Conservation (phyloP, 2,888 invertebrate genomes). For the Brachyptera putata region DNA sequence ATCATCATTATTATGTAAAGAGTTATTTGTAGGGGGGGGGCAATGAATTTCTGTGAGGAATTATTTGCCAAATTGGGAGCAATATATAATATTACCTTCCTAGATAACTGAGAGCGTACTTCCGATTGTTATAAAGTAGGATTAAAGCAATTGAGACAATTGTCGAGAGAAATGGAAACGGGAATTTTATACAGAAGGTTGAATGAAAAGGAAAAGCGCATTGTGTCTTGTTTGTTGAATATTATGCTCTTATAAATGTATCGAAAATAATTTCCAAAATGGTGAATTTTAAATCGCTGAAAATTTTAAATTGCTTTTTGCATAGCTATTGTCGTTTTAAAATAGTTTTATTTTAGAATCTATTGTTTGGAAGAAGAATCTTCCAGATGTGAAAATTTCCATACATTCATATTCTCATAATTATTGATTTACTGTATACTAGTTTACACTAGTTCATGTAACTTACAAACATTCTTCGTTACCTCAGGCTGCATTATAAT, state of each 20-base stretch:
- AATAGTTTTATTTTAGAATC: conserved; percentile 20
- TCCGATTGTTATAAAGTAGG: conserved; percentile 29
- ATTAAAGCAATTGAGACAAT: conserved; percentile 10
- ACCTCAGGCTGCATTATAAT: background rate
- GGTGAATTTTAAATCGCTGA: conserved; percentile 33
- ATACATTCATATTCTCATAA: conserved; percentile 31
- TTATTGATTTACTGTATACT: conserved; percentile 31
- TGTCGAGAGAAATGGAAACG: background rate
- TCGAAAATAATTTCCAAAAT: conserved; percentile 32
- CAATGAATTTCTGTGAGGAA: no score
- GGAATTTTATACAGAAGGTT: conserved; percentile 18
- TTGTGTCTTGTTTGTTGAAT: conserved; percentile 25
- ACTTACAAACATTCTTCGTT: conserved; percentile 7
- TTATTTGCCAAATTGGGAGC: background rate
- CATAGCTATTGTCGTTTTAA: conserved; percentile 33
- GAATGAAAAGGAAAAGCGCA: conserved; percentile 12
- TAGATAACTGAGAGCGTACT: conserved; percentile 12
- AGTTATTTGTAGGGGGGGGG: no score
- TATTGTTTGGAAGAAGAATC: conserved; percentile 22
- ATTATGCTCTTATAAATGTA: conserved; percentile 30
- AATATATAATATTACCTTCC: background rate
- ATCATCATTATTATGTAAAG: conserved; percentile 23
- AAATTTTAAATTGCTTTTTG: conserved; percentile 32
- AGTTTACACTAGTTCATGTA: conserved; percentile 33
- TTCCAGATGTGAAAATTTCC: conserved; percentile 23